A percentile compares a stretch with the other conserved stretches of the same genome.
Conservation (phyloP, 2,797 vertebrate genomes). For the Allobates femoralis region DNA sequence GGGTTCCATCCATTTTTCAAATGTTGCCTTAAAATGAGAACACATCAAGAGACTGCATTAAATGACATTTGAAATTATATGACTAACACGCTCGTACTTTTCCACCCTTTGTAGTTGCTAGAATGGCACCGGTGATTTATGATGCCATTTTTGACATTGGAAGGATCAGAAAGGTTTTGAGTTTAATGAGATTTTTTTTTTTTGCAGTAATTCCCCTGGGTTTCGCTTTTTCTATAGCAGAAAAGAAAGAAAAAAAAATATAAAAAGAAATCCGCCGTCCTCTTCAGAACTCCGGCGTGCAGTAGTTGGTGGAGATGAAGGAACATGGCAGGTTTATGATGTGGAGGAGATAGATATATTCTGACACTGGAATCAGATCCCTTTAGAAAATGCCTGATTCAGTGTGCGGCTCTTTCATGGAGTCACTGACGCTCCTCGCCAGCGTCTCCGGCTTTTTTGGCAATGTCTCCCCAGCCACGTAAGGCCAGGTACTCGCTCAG, state of each 20-base stretch:
- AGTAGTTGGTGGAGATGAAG: slow-evolving; percentile 47
- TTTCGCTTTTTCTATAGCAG: slow-evolving; percentile 42
- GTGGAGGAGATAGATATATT: slow-evolving; percentile 19
- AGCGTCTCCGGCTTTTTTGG: background rate
- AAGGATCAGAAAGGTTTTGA: slow-evolving; percentile 60
- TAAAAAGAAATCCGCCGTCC: background rate
- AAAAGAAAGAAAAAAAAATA: background rate
- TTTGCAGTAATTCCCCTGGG: slow-evolving; percentile 42
- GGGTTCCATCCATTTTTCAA: slow-evolving; percentile 56
- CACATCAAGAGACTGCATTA: slow-evolving; percentile 48
- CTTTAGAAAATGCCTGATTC: background rate
- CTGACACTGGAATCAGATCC: slow-evolving; percentile 22
- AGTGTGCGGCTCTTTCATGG: background rate
- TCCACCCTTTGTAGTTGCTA: slow-evolving; percentile 52
- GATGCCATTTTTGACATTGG: slow-evolving; percentile 61
- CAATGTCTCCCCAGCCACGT: background rate
- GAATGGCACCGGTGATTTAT: slow-evolving; percentile 57
- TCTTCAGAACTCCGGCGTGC: slow-evolving; percentile 19
- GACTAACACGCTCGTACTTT: slow-evolving; percentile 31
- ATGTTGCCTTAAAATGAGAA: slow-evolving; percentile 50
- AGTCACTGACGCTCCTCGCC: background rate
- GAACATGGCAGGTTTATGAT: slow-evolving; percentile 51
- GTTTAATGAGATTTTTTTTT: slow-evolving; percentile 60
- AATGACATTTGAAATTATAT: slow-evolving; percentile 59
- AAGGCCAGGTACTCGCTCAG: slow-evolving; percentile 32